Percentiles rank a stretch among this genome's conserved stretches.
Evolutionary conservation across 2,113 vertebrate species (phyloP).

Genomic region (Sinocyclocheilus grahami): DNA sequence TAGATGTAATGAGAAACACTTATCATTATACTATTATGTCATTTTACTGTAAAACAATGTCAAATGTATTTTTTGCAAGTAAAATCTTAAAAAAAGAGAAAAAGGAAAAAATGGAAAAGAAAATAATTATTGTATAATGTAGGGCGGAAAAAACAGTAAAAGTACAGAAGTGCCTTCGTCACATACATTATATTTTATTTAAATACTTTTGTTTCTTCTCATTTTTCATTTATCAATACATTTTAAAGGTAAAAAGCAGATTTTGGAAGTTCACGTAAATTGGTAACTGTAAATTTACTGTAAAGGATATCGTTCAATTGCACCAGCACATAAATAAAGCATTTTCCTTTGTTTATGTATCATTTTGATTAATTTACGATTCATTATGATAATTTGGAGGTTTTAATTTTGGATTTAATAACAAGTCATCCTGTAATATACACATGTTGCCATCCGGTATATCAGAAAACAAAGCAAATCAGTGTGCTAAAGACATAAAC

Average conservation of each 20-base stretch:
- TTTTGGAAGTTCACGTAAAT: neutral
- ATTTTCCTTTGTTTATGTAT: neutral
- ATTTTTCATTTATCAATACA: neutral
- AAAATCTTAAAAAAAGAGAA: neutral
- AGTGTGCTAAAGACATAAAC: conserved; percentile 64
- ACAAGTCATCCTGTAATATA: neutral
- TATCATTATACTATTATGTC: neutral
- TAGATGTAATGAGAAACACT: too few relatives aligned
- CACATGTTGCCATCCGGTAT: conserved; percentile 1
- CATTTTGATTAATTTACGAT: neutral
- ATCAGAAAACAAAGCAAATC: conserved; percentile 55
- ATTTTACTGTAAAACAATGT: neutral
- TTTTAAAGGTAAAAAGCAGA: neutral
- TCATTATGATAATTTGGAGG: neutral
- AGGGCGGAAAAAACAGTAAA: neutral
- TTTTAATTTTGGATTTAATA: neutral
- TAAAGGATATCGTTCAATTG: neutral
- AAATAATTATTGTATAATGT: neutral
- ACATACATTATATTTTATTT: neutral
- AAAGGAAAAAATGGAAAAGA: too few relatives aligned
- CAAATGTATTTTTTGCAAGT: neutral
- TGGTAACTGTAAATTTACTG: neutral
- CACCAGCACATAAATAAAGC: neutral
- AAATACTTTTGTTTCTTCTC: neutral
- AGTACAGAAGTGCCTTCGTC: neutral